A percentile compares a stretch with the other conserved stretches of the same genome.
Conservation (phyloP, 2,888 invertebrate genomes). For the Leucozona laternaria region DNA sequence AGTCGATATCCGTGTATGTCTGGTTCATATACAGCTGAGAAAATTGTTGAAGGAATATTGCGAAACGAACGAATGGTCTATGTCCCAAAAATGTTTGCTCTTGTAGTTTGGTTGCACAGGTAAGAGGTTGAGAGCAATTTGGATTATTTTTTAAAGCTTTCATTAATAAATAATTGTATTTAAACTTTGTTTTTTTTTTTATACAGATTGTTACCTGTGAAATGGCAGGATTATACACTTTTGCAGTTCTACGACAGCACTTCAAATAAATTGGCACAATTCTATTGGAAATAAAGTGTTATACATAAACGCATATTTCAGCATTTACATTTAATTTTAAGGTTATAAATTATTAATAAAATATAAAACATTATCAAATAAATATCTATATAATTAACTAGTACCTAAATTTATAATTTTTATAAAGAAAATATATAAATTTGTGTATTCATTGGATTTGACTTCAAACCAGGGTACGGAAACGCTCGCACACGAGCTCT, state of each 20-base stretch:
- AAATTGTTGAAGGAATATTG: slow-evolving; percentile 81
- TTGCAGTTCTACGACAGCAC: slow-evolving; percentile 81
- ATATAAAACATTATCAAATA: no score
- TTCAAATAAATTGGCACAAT: slow-evolving; percentile 81
- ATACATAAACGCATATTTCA: not conserved
- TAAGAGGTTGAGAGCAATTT: slow-evolving; percentile 68
- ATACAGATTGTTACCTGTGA: slow-evolving; percentile 81
- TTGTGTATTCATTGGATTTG: no score
- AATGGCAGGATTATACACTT: slow-evolving; percentile 82
- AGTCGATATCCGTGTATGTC: slow-evolving; percentile 82
- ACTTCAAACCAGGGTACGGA: no score
- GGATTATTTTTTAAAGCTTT: slow-evolving; percentile 41
- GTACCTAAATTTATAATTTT: no score
- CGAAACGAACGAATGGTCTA: slow-evolving; percentile 82
- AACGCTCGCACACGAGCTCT: no score
- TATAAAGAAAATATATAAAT: no score
- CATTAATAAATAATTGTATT: slow-evolving; percentile 33
- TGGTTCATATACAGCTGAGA: slow-evolving; percentile 82
- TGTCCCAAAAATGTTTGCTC: slow-evolving; percentile 82
- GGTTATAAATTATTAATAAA: not conserved
- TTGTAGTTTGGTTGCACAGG: slow-evolving; percentile 82
- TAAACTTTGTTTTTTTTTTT: slow-evolving; percentile 27
- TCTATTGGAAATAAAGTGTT: slow-evolving; percentile 80
- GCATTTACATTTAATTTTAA: slow-evolving; percentile 18
- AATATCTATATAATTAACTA: no score